phyloP scores from a whole-genome alignment of 1,140 invertebrate species.

The Penaeus japonicus region DNA sequence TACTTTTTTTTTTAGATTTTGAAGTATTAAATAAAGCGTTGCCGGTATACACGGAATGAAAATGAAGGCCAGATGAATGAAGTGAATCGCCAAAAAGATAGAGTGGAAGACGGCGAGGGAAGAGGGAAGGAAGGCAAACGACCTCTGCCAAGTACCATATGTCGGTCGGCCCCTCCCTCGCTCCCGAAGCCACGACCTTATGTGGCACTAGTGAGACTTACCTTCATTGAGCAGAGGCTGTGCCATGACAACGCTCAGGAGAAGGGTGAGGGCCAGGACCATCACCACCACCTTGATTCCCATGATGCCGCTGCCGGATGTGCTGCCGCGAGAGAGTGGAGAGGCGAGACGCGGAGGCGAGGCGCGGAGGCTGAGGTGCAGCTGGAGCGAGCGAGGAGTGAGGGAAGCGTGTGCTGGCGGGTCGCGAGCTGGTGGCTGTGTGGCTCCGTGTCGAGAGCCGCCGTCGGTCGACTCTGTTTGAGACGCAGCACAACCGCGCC shows the following conservation, averaged over 20 bases:
- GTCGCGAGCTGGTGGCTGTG: background rate
- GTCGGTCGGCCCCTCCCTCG: no score
- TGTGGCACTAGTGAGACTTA: background rate
- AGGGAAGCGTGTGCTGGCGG: background rate
- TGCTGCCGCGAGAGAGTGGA: background rate
- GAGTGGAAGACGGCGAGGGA: no score
- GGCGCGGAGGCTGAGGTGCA: background rate
- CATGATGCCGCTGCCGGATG: background rate
- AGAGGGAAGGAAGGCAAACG: no score
- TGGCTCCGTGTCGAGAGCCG: background rate
- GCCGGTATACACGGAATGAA: no score
- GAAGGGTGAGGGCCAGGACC: background rate
- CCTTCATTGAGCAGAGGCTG: background rate
- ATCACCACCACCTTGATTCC: background rate
- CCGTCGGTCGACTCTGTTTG: no score
- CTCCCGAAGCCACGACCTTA: no score
- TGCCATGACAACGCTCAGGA: background rate
- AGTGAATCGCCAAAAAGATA: no score
- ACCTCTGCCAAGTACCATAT: no score
- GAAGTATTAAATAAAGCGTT: no score
- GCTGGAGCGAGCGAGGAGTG: background rate
- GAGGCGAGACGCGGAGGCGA: background rate
- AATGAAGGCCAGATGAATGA: no score
- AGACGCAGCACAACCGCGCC: background rate
- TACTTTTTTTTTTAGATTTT: no score